These are phyloP conservation scores for Aepyceros melampus DNA, from an alignment of 2,113 vertebrate genomes.

Conservation along the genomic window DNA sequence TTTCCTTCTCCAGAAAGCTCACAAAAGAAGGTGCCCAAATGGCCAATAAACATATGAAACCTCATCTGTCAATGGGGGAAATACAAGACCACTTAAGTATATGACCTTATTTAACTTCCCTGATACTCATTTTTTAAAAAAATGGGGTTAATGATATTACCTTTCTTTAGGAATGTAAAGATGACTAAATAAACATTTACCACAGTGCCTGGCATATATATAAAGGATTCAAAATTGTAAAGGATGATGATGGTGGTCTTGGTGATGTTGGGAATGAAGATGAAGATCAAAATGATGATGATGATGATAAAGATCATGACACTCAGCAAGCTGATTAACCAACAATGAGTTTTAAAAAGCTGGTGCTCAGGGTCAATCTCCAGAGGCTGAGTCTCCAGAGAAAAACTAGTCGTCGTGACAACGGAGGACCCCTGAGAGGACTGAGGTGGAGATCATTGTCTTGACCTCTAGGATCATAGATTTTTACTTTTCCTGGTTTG, in stretches of 20 bases:
- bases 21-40: not conserved
- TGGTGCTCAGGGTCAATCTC: not conserved
- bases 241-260: not conserved
- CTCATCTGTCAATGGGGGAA: not conserved
- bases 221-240: not conserved
- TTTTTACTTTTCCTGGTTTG: not conserved
- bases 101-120: not conserved
- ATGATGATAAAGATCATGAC: not conserved
- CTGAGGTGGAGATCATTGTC: not conserved
- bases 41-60: not conserved
- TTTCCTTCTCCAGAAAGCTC: not conserved
- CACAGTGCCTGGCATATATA: not conserved
- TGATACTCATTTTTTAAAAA: not conserved
- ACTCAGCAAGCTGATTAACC: not conserved
- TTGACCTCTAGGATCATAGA: not conserved
- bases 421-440: not conserved
- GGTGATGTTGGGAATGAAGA: not conserved
- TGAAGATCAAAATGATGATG: not conserved
- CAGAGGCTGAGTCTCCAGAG: not conserved
- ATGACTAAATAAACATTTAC: not conserved
- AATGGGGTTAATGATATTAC: not conserved
- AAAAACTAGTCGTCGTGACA: too few relatives aligned
- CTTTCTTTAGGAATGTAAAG: not conserved
- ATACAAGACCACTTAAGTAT: not conserved
- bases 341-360: not conserved